A percentile compares a stretch with the other conserved stretches of the same genome.
Conservation (phyloP, 2,888 invertebrate genomes). For the Blomia tropicalis region DNA sequence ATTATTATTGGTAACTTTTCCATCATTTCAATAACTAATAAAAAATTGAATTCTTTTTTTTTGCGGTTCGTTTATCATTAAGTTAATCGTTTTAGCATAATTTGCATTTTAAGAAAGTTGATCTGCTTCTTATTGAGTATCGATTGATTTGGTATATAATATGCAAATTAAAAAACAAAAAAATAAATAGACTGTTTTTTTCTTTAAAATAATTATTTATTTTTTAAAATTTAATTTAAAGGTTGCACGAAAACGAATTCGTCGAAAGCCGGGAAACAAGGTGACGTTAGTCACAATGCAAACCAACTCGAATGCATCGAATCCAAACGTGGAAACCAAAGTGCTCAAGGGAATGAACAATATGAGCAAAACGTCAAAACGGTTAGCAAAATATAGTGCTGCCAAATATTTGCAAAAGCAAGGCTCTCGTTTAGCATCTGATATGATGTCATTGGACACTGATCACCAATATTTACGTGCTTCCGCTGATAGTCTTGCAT, state of each 20-base stretch:
- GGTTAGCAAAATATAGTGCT: constrained; percentile 9
- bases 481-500: neutral
- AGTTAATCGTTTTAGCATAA: too few species aligned
- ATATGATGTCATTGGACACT: neutral
- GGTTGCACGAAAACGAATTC: constrained; percentile 67
- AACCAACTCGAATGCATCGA: neutral
- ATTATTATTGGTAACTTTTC: too few species aligned
- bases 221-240: too few species aligned
- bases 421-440: neutral
- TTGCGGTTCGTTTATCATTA: too few species aligned
- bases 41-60: too few species aligned
- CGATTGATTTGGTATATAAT: too few species aligned
- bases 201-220: too few species aligned
- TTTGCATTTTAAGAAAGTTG: too few species aligned
- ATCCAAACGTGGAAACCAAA: neutral
- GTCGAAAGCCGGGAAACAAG: constrained; percentile 40
- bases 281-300: constrained; percentile 12
- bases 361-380: neutral
- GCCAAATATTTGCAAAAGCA: constrained; percentile 2
- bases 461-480: neutral
- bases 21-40: too few species aligned
- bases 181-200: too few species aligned
- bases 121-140: too few species aligned
- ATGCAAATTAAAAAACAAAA: too few species aligned
- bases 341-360: neutral